phyloP scores from a whole-genome alignment of 2,797 vertebrate species.

The Lycodopsis pacificus region DNA sequence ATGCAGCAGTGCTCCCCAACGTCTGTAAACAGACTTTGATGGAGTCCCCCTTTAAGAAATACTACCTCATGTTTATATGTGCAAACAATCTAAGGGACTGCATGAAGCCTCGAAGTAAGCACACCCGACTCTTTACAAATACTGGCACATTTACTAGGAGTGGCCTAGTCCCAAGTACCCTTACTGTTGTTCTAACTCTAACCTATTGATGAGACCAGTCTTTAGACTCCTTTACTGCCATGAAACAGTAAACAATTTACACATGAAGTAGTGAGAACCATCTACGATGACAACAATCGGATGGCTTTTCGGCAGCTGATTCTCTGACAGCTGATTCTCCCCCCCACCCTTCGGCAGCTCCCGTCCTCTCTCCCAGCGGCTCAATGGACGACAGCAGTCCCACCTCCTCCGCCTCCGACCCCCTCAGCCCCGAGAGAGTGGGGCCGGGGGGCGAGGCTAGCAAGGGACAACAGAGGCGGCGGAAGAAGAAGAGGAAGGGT shows the following conservation, averaged over 20 bases:
- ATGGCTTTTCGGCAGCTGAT: slow-evolving; percentile 68
- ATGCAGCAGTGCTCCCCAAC: not conserved
- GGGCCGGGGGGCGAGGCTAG: slow-evolving; percentile 68
- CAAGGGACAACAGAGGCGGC: slow-evolving; percentile 81
- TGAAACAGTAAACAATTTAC: not conserved
- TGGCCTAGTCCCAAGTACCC: not conserved
- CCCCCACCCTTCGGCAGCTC: slow-evolving; percentile 79
- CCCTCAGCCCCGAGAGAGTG: slow-evolving; percentile 76
- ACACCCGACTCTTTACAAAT: not conserved
- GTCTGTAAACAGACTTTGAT: not conserved
- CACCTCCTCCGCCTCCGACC: slow-evolving; percentile 77
- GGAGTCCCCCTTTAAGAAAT: not conserved
- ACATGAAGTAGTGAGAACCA: slow-evolving; percentile 1
- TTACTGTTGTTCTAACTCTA: not conserved
- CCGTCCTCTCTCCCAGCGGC: slow-evolving; percentile 78
- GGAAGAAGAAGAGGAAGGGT: slow-evolving; percentile 86
- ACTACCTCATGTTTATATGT: not conserved
- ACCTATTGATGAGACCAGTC: not conserved
- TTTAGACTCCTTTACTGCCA: slow-evolving; percentile 6
- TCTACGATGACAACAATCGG: slow-evolving; percentile 65
- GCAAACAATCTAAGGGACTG: not conserved
- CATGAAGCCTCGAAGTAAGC: not conserved
- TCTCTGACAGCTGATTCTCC: slow-evolving; percentile 65
- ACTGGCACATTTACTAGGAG: not conserved
- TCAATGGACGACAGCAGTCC: slow-evolving; percentile 82